These are phyloP conservation scores for Temnothorax rugatulus DNA, from an alignment of 2,888 invertebrate species.

Conservation along the genomic window DNA sequence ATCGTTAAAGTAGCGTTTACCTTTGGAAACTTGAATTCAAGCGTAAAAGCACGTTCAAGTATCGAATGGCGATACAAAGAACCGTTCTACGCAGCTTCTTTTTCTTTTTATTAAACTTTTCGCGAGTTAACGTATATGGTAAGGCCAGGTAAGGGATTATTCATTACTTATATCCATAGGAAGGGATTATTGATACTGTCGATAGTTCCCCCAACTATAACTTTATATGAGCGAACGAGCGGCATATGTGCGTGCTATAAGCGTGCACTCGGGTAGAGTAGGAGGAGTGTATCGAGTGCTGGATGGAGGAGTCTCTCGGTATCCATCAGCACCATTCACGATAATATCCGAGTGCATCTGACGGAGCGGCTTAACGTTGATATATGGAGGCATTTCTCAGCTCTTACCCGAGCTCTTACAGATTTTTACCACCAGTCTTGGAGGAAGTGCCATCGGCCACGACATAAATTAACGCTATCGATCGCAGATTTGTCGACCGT, in stretches of 20 bases:
- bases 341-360: conserved; percentile 79
- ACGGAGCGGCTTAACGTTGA: conserved; percentile 78
- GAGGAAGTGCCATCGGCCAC: conserved; percentile 51
- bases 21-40: conserved; percentile 39
- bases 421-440: conserved; percentile 68
- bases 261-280: conserved; percentile 46
- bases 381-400: conserved; percentile 81
- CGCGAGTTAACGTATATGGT: not conserved
- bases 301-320: conserved; percentile 76
- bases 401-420: conserved; percentile 64
- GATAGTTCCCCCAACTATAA: conserved; percentile 33
- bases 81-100: not conserved
- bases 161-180: conserved; percentile 21
- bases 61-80: conserved; percentile 21
- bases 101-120: conserved; percentile 24
- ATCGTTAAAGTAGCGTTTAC: conserved; percentile 47
- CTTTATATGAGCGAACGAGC: conserved; percentile 7
- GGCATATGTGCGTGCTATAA: conserved; percentile 14
- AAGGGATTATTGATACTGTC: conserved; percentile 41
- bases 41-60: conserved; percentile 21
- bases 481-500: conserved; percentile 61
- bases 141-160: conserved; percentile 12
- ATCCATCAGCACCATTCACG: conserved; percentile 78
- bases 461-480: conserved; percentile 61
- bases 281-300: conserved; percentile 69